Percentiles rank a stretch among this genome's conserved stretches.
Evolutionary conservation across 2,888 invertebrate genomes (phyloP).

Genomic region (Brachycybe producta): DNA sequence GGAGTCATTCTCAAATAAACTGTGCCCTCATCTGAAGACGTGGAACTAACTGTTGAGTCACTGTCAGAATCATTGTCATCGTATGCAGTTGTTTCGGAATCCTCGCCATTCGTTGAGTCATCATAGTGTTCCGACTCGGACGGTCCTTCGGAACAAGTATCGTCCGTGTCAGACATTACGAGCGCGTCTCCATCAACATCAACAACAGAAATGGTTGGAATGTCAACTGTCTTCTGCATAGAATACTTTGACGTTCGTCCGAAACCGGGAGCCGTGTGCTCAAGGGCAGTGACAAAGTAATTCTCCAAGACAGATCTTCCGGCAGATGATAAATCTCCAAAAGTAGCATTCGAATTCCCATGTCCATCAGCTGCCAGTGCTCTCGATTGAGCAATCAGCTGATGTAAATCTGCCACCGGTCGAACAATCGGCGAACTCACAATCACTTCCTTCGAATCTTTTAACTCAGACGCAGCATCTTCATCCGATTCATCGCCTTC

Average conservation of each 20-base stretch:
- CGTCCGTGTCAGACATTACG: no score
- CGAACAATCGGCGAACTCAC: no score
- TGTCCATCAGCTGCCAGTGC: conserved; percentile 3
- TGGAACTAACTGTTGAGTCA: conserved; percentile 14
- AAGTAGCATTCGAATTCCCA: background rate
- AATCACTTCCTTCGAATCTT: no score
- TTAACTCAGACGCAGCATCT: no score
- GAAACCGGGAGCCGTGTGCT: conserved; percentile 6
- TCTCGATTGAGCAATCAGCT: conserved; percentile 12
- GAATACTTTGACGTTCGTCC: background rate
- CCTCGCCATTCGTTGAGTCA: conserved; percentile 45
- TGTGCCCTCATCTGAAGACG: conserved; percentile 41
- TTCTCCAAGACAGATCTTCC: conserved; percentile 16
- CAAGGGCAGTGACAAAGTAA: conserved; percentile 17
- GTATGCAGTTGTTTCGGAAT: conserved; percentile 42
- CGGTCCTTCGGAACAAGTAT: conserved; percentile 4
- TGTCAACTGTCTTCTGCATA: background rate
- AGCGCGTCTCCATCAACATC: conserved; percentile 13
- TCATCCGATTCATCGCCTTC: background rate
- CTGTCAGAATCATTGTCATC: conserved; percentile 31
- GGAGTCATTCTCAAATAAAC: conserved; percentile 65
- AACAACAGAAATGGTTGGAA: conserved; percentile 17
- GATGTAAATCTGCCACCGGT: conserved; percentile 10
- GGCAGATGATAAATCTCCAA: background rate
- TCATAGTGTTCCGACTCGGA: background rate